A percentile compares a stretch with the other conserved stretches of the same genome.
Evolutionary conservation across 2,113 vertebrate genomes (phyloP).

Genomic region (Centropus bengalensis): DNA sequence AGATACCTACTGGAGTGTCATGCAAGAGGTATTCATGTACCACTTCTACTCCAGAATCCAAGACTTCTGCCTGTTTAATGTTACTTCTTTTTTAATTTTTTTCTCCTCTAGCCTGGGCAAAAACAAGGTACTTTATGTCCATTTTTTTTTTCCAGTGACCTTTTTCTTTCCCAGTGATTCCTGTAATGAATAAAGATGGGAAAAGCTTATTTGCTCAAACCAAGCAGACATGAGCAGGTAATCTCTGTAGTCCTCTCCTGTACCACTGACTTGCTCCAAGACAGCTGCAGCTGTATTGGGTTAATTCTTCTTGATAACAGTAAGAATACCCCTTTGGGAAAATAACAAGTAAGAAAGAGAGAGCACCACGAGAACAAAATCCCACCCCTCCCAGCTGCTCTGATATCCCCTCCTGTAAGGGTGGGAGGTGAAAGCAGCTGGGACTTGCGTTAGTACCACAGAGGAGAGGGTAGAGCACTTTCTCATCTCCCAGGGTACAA

Average conservation of each 20-base stretch:
- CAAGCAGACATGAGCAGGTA: background rate
- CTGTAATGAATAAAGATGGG: background rate
- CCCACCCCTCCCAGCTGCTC: background rate
- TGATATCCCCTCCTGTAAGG: background rate
- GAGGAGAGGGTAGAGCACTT: background rate
- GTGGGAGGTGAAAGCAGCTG: background rate
- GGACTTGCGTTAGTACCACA: background rate
- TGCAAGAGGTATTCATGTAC: background rate
- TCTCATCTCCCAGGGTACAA: background rate
- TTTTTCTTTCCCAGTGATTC: background rate
- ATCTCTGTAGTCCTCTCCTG: background rate
- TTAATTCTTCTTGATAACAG: background rate
- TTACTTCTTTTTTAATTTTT: background rate
- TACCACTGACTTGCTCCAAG: background rate
- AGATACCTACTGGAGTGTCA: background rate
- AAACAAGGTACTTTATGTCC: background rate
- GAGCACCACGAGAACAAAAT: rapidly evolving
- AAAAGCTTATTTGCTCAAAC: background rate
- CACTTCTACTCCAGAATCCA: background rate
- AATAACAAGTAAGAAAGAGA: background rate
- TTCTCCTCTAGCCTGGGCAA: background rate
- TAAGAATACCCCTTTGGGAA: background rate
- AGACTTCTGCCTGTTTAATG: background rate
- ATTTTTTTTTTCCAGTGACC: background rate
- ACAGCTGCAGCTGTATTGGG: background rate